A percentile compares a stretch with the other conserved stretches of the same genome.
phyloP scores from a whole-genome alignment of 2,113 vertebrate genomes.

The Pollimyrus isidori region DNA sequence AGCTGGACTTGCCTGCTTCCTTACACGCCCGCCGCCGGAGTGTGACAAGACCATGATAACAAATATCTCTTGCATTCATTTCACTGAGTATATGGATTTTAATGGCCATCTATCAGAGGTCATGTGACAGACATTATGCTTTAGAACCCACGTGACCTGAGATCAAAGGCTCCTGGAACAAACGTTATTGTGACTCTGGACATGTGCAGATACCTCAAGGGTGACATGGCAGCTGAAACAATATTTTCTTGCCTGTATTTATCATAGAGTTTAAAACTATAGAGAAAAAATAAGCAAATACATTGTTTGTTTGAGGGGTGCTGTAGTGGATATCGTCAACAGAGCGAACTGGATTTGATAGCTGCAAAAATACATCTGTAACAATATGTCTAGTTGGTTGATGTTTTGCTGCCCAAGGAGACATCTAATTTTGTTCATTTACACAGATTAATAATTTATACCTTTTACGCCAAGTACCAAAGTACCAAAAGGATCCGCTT shows the following conservation, averaged over 20 bases:
- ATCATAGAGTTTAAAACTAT: not conserved
- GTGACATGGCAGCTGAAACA: constrained; percentile 25
- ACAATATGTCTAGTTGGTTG: not conserved
- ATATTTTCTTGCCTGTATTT: not conserved
- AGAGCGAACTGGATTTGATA: not conserved
- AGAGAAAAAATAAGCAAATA: not conserved
- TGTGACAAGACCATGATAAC: constrained; percentile 12
- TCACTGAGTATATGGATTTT: not conserved
- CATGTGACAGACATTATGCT: constrained; percentile 6
- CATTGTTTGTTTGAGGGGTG: not conserved
- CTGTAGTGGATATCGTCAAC: not conserved
- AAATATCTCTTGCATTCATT: not conserved
- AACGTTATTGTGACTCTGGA: constrained; percentile 16
- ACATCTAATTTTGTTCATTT: not conserved
- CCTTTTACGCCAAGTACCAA: not conserved
- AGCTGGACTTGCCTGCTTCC: too few species aligned
- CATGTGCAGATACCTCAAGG: constrained; percentile 17
- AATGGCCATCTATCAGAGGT: constrained; percentile 5
- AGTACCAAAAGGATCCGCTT: not conserved
- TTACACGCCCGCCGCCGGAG: too few species aligned
- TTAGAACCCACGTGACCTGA: not conserved
- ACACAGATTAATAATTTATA: not conserved
- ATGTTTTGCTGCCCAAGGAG: not conserved
- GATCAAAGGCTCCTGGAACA: constrained; percentile 1
- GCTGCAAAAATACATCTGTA: not conserved